Evolutionary conservation across 2,113 vertebrate genomes (phyloP).

Genomic region (Micromys minutus): DNA sequence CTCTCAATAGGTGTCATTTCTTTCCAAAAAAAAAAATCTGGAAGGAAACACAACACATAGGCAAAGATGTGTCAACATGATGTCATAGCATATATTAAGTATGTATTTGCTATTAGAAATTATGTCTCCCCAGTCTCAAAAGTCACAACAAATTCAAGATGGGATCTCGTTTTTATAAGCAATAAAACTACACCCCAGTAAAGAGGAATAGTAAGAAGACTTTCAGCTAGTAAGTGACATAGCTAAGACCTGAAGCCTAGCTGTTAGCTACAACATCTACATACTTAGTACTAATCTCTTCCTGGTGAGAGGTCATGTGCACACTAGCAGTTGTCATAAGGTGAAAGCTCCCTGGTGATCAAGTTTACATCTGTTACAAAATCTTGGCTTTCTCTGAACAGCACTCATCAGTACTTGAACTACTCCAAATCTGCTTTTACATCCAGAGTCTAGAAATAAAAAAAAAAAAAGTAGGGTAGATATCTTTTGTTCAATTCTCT

Average conservation of each 20-base stretch:
- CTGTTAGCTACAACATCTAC: neutral
- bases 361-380: neutral
- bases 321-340: neutral
- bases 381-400: neutral
- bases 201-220: neutral
- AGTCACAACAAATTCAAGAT: neutral
- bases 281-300: neutral
- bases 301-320: neutral
- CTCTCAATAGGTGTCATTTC: neutral
- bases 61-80: neutral
- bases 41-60: neutral
- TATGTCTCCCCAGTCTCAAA: neutral
- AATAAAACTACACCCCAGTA: neutral
- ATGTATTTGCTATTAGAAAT: neutral
- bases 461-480: neutral
- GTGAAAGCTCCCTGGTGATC: too few species aligned
- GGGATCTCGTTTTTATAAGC: neutral
- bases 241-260: neutral
- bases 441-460: neutral
- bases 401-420: neutral
- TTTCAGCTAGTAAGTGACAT: neutral
- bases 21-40: constrained; percentile 26
- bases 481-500: neutral
- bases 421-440: neutral
- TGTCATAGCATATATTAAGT: neutral